phyloP scores from a whole-genome alignment of 2,797 vertebrate genomes.

The Lepilemur ruficaudatus region DNA sequence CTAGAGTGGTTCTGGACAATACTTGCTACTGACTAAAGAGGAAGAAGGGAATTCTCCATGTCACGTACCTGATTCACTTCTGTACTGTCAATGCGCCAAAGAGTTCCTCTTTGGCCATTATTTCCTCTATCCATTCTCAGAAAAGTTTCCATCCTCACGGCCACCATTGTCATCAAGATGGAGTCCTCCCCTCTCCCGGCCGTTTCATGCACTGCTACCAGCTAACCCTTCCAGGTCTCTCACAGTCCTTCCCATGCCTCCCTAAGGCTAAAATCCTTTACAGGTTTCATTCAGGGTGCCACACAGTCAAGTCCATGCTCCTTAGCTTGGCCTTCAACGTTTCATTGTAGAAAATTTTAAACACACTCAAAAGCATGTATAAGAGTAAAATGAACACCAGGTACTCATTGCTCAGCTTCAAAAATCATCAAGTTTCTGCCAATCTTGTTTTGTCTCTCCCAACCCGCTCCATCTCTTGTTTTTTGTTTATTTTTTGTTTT shows the following conservation, averaged over 20 bases:
- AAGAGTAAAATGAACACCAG: not conserved
- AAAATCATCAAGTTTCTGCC: not conserved
- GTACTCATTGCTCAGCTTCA: not conserved
- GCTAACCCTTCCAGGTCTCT: not conserved
- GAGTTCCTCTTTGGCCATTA: constrained; percentile 22
- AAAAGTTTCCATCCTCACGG: not conserved
- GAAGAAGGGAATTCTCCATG: not conserved
- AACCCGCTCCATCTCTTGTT: not conserved
- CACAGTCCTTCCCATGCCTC: not conserved
- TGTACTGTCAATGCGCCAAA: not conserved
- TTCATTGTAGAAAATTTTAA: not conserved
- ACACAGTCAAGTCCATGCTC: not conserved
- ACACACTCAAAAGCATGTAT: not conserved
- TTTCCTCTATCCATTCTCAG: constrained; percentile 33
- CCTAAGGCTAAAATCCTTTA: not conserved
- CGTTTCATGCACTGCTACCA: not conserved
- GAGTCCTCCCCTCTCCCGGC: not conserved
- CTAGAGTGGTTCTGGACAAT: not conserved
- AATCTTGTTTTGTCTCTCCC: not conserved
- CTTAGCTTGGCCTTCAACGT: not conserved
- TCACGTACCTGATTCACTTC: not conserved
- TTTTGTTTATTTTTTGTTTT: not conserved
- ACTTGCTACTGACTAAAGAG: not conserved
- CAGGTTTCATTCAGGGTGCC: not conserved
- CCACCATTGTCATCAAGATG: not conserved